Evolutionary conservation across 2,113 vertebrate species (phyloP).

Genomic region (Sapayoa aenigma): DNA sequence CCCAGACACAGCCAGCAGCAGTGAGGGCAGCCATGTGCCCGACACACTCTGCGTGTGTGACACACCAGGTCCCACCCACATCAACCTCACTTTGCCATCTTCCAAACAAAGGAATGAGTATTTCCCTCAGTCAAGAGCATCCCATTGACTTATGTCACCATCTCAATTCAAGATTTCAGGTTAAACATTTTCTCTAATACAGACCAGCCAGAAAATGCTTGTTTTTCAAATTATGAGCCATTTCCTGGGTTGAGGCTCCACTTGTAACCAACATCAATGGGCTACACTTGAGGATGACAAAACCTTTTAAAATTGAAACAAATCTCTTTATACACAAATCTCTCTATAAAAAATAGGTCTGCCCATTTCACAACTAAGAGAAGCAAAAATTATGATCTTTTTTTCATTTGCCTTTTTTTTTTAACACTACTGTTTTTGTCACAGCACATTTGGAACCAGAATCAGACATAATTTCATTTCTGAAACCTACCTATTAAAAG

Average conservation of each 20-base stretch:
- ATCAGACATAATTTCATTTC: background rate
- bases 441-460: background rate
- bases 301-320: background rate
- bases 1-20: too few relatives aligned
- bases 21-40: too few relatives aligned
- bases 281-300: background rate
- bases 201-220: background rate
- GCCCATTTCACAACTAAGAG: background rate
- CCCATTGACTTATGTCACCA: background rate
- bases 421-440: background rate
- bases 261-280: background rate
- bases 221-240: background rate
- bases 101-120: background rate
- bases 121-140: background rate
- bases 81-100: background rate
- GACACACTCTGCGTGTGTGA: too few relatives aligned
- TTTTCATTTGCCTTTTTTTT: background rate
- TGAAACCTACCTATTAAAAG: background rate
- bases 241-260: background rate
- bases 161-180: background rate
- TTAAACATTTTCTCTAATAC: background rate
- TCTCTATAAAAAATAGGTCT: background rate
- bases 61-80: fast-evolving
- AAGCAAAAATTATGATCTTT: background rate
- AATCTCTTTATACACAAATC: background rate